These are phyloP conservation scores for Ptychochromis oligacanthus DNA, from an alignment of 2,113 vertebrate species.

Conservation along the genomic window DNA sequence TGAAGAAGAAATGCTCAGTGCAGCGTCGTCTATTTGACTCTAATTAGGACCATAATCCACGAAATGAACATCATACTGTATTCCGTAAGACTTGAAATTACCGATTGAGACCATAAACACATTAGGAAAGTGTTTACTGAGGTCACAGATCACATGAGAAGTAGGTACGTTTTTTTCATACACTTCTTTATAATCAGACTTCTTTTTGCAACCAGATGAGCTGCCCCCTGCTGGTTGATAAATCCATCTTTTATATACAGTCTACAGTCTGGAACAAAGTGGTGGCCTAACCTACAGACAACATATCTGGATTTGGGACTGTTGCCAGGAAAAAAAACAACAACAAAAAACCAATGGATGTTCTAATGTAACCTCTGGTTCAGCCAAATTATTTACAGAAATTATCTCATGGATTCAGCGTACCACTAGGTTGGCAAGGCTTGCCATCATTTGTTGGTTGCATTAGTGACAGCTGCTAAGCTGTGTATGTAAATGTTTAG, in stretches of 20 bases:
- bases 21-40: background rate
- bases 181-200: background rate
- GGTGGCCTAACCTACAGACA: background rate
- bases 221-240: background rate
- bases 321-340: background rate
- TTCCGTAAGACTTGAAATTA: background rate
- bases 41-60: background rate
- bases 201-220: accelerated
- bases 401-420: too few relatives aligned
- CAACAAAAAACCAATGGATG: too few relatives aligned
- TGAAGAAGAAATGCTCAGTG: too few relatives aligned
- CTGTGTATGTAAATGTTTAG: too few relatives aligned
- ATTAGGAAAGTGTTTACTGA: background rate
- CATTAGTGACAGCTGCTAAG: too few relatives aligned
- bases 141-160: background rate
- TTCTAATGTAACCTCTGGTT: too few relatives aligned
- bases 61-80: background rate
- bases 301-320: background rate
- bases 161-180: background rate
- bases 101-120: background rate
- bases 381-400: too few relatives aligned
- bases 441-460: too few relatives aligned
- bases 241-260: background rate
- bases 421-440: too few relatives aligned
- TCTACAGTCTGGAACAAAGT: background rate